phyloP scores from a whole-genome alignment of 2,888 invertebrate species.

The Caenorhabditis imperialis region DNA sequence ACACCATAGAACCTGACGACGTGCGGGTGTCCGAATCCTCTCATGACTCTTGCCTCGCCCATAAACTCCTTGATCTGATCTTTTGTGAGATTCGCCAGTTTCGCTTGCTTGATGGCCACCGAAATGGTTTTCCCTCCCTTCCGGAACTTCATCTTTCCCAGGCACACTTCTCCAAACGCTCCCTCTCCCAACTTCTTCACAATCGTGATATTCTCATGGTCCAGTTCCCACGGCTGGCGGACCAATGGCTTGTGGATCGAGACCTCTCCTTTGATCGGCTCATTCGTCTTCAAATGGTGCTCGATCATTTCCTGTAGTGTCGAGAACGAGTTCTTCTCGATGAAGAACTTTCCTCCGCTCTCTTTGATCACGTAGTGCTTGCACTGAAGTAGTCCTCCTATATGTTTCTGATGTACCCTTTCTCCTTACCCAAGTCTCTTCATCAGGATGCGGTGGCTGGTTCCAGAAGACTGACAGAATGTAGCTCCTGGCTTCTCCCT shows the following conservation, averaged over 20 bases:
- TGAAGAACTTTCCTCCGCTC: no score
- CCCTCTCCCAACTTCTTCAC: constrained; percentile 67
- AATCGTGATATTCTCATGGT: constrained; percentile 58
- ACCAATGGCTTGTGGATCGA: constrained; percentile 32
- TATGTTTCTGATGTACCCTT: not conserved
- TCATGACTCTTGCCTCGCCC: no score
- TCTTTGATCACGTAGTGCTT: no score
- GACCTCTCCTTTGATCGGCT: not conserved
- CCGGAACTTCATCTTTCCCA: constrained; percentile 8
- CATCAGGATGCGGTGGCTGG: not conserved
- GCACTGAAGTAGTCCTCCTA: no score
- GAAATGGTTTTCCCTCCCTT: no score
- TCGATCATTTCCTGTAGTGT: constrained; percentile 21
- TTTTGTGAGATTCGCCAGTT: no score
- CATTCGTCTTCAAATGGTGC: constrained; percentile 18
- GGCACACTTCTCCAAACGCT: constrained; percentile 64
- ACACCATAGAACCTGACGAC: no score
- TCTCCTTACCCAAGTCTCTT: not conserved
- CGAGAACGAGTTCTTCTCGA: no score
- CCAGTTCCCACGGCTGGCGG: constrained; percentile 64
- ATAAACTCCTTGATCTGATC: no score
- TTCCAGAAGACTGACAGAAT: constrained; percentile 57
- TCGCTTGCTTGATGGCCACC: no score
- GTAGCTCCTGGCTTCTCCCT: constrained; percentile 39
- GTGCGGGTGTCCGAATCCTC: no score